These are phyloP conservation scores for Hippopotamus amphibius DNA, from an alignment of 2,113 vertebrate genomes.

Conservation along the genomic window DNA sequence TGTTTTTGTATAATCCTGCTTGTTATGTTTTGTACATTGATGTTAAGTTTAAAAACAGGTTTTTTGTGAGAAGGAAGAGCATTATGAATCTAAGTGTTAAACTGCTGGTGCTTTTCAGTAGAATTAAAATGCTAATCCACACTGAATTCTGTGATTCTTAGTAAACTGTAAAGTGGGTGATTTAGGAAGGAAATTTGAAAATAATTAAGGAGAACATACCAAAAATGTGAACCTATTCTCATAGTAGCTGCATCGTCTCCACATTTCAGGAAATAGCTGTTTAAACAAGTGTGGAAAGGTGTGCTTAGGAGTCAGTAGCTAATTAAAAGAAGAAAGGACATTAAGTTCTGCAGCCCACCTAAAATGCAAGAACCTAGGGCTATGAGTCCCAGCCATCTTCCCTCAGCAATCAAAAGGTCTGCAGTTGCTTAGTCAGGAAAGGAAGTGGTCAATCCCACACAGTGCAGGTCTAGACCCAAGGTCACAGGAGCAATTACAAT, in stretches of 20 bases:
- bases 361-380: not conserved
- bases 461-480: not conserved
- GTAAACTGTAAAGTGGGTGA: conserved; percentile 13
- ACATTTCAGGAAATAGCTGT: not conserved
- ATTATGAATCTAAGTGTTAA: conserved; percentile 54
- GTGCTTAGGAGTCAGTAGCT: not conserved
- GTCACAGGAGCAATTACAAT: not conserved
- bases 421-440: not conserved
- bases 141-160: conserved; percentile 11
- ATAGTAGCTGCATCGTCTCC: not conserved
- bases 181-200: conserved; percentile 46
- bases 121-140: conserved; percentile 65
- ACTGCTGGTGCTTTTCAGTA: conserved; percentile 19
- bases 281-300: not conserved
- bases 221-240: not conserved
- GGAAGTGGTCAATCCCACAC: not conserved
- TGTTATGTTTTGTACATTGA: conserved; percentile 47
- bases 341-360: not conserved
- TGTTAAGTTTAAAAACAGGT: conserved; percentile 63
- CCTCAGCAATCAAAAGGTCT: not conserved
- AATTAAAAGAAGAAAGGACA: not conserved
- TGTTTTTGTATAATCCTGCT: conserved; percentile 62
- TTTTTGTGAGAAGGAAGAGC: conserved; percentile 35
- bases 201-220: conserved; percentile 18
- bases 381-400: not conserved